Conservation (phyloP, 2,113 vertebrate species). For the Leiothrix lutea region DNA sequence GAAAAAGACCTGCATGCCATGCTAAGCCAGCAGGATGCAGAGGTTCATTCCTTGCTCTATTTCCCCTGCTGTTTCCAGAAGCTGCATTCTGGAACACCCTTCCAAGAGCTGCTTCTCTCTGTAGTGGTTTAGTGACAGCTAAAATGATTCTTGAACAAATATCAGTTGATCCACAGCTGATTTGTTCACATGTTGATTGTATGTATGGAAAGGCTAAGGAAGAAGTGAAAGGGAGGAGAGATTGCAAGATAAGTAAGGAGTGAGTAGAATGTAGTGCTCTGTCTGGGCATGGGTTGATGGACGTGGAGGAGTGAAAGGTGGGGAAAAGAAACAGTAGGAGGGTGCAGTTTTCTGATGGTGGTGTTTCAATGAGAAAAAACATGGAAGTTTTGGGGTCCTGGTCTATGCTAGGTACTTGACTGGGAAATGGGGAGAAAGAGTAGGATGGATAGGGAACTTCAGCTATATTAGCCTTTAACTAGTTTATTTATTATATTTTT, state of each 20-base stretch:
- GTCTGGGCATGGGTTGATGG: neutral
- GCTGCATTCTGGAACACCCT: neutral
- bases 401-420: neutral
- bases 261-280: neutral
- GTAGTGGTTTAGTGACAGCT: neutral
- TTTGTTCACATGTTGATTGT: neutral
- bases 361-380: neutral
- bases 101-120: neutral
- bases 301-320: neutral
- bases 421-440: neutral
- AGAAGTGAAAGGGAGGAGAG: neutral
- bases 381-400: neutral
- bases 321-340: neutral
- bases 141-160: neutral
- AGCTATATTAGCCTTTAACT: neutral
- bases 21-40: neutral
- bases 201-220: neutral
- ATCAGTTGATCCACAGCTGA: neutral
- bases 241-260: neutral
- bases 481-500: rapidly evolving
- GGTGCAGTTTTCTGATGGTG: neutral
- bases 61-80: neutral
- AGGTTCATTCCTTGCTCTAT: neutral
- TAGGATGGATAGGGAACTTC: neutral
- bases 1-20: neutral